Percentiles rank a stretch among this genome's conserved stretches.
These are phyloP conservation scores for Stichodactyla mertensii DNA, from an alignment of 64 coral and sea anemone genomes.

Conservation along the genomic window DNA sequence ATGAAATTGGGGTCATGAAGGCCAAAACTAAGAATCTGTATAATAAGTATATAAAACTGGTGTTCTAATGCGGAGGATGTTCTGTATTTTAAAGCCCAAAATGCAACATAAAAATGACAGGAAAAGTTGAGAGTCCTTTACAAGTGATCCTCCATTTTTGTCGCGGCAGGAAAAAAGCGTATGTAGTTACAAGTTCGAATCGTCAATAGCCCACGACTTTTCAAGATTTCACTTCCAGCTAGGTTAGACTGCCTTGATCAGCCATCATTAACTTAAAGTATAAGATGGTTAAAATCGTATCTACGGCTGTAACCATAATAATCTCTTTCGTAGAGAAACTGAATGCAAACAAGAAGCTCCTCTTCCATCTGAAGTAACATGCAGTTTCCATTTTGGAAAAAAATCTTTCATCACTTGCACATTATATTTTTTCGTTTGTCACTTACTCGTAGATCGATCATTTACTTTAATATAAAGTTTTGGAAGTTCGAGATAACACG, in stretches of 20 bases:
- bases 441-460: not conserved
- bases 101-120: not conserved
- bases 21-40: not conserved
- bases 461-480: not conserved
- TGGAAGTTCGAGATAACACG: not conserved
- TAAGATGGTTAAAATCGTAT: conserved; percentile 8
- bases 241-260: not conserved
- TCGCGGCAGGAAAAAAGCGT: not conserved
- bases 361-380: not conserved
- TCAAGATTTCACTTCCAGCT: conserved; percentile 12
- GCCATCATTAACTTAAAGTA: conserved; percentile 1
- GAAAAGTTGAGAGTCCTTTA: not conserved
- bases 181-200: not conserved
- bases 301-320: not conserved
- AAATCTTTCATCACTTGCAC: not conserved
- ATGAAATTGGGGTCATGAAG: not conserved
- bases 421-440: not conserved
- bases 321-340: not conserved
- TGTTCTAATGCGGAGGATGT: not conserved
- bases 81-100: not conserved
- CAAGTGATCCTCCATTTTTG: not conserved
- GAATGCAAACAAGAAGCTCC: not conserved
- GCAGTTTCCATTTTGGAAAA: not conserved
- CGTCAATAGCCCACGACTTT: not conserved
- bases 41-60: not conserved